A percentile compares a stretch with the other conserved stretches of the same genome.
These are phyloP conservation scores for Andricus quercusramuli DNA, from an alignment of 2,888 invertebrate genomes.

Conservation along the genomic window DNA sequence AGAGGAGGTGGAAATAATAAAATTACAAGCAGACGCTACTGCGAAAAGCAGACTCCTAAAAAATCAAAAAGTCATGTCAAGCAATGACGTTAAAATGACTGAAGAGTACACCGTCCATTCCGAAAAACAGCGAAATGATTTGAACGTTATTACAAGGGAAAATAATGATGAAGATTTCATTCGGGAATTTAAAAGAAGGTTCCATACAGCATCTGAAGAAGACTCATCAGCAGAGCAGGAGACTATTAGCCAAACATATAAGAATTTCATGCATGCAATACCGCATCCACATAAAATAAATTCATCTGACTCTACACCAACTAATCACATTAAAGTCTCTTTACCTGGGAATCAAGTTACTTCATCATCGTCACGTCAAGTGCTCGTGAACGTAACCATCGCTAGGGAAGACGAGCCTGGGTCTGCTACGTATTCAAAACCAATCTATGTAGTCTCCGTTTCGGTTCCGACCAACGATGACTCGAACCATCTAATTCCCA, in stretches of 20 bases:
- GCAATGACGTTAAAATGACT: constrained; percentile 45
- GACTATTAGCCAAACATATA: neutral
- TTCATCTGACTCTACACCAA: constrained; percentile 45
- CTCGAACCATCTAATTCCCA: constrained; percentile 74
- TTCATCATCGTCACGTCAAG: constrained; percentile 80
- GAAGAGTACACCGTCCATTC: constrained; percentile 56
- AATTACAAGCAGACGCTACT: constrained; percentile 70
- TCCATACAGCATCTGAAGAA: constrained; percentile 50
- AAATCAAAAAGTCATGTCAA: neutral
- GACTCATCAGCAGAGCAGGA: constrained; percentile 21
- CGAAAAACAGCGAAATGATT: constrained; percentile 60
- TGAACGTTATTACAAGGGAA: constrained; percentile 64
- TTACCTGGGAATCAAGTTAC: constrained; percentile 41
- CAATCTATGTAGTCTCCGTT: constrained; percentile 89
- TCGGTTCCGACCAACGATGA: constrained; percentile 86
- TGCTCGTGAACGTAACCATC: constrained; percentile 91
- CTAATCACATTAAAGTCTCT: constrained; percentile 56
- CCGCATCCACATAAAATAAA: constrained; percentile 27
- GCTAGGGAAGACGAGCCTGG: constrained; percentile 84
- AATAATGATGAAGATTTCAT: constrained; percentile 70
- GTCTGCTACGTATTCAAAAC: constrained; percentile 81
- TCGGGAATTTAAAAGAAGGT: constrained; percentile 66
- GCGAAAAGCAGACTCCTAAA: neutral
- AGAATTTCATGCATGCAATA: constrained; percentile 29
- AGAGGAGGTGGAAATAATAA: constrained; percentile 79